Evolutionary conservation across 2,888 invertebrate genomes (phyloP).

Genomic region (Dryocosmus kuriphilus): DNA sequence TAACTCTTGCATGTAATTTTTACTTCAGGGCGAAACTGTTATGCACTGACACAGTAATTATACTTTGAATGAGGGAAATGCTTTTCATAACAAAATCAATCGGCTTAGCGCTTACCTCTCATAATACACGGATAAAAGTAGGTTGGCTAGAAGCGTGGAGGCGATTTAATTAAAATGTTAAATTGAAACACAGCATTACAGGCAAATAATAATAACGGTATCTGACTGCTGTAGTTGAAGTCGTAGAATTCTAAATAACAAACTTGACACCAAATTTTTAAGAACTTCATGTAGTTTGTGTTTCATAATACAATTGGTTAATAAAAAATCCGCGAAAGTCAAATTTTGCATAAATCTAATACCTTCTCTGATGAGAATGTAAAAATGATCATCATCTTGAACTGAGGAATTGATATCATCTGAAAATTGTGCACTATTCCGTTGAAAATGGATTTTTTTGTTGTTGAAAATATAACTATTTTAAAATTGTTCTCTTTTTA

Average conservation of each 20-base stretch:
- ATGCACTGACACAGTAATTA: neutral
- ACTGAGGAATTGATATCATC: no score
- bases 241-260: neutral
- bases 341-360: no score
- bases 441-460: no score
- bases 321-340: no score
- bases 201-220: conserved; percentile 4
- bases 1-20: neutral
- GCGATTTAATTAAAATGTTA: conserved; percentile 29
- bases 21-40: neutral
- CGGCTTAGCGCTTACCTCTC: conserved; percentile 6
- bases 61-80: neutral
- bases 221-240: neutral
- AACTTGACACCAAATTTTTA: neutral
- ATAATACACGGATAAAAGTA: conserved; percentile 14
- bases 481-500: no score
- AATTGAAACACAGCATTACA: conserved; percentile 23
- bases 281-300: neutral
- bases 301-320: no score
- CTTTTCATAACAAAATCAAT: neutral
- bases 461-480: no score
- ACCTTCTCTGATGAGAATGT: no score
- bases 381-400: no score
- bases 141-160: conserved; percentile 22
- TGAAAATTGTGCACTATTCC: no score